Percentiles rank a stretch among this genome's conserved stretches.
Evolutionary conservation across 2,888 invertebrate species (phyloP).

Genomic region (Eledona agricola): DNA sequence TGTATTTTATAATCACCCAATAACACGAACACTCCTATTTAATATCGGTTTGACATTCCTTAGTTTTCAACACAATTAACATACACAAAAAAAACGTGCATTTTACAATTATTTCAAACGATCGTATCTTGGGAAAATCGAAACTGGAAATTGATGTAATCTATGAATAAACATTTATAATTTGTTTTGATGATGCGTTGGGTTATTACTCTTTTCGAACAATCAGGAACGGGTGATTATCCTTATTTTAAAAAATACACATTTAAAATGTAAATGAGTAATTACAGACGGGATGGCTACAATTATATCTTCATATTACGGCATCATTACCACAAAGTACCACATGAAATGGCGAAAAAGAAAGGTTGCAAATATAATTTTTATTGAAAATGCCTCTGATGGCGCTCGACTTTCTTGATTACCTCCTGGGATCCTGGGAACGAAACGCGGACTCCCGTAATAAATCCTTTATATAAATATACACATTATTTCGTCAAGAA

Average conservation of each 20-base stretch:
- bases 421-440: conserved; percentile 28
- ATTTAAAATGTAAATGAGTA: conserved; percentile 12
- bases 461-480: conserved; percentile 50
- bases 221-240: conserved; percentile 10
- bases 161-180: not conserved
- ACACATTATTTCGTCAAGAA: conserved; percentile 58
- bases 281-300: conserved; percentile 21
- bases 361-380: too few relatives aligned
- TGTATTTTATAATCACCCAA: too few relatives aligned
- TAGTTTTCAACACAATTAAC: too few relatives aligned
- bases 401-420: not conserved
- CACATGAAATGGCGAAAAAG: too few relatives aligned
- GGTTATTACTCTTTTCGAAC: conserved; percentile 5
- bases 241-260: conserved; percentile 2
- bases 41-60: too few relatives aligned
- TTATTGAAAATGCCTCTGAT: too few relatives aligned
- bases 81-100: too few relatives aligned
- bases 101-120: too few relatives aligned
- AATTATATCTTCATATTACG: conserved; percentile 18
- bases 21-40: too few relatives aligned
- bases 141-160: not conserved
- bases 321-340: not conserved
- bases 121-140: too few relatives aligned
- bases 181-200: not conserved
- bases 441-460: conserved; percentile 26